A percentile compares a stretch with the other conserved stretches of the same genome.
Conservation (phyloP, 2,113 vertebrate genomes). For the Lates calcarifer region DNA sequence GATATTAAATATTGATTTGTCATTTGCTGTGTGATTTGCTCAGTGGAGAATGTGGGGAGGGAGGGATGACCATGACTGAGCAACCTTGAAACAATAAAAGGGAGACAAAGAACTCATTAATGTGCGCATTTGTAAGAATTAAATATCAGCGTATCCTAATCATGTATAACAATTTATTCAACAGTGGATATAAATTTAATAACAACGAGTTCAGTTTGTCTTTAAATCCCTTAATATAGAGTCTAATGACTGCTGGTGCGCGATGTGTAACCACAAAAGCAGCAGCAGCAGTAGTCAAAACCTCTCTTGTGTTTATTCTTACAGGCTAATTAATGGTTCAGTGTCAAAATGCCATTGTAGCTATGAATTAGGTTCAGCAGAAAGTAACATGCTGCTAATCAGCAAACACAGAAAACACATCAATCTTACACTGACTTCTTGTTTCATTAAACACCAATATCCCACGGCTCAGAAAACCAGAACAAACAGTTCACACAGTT, state of each 20-base stretch:
- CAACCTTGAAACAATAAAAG: background rate
- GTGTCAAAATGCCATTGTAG: background rate
- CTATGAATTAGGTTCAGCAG: background rate
- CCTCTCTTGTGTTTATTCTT: background rate
- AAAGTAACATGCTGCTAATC: constrained; percentile 4
- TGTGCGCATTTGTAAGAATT: background rate
- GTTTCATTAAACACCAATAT: too few relatives aligned
- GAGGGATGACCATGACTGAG: background rate
- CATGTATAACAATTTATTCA: background rate
- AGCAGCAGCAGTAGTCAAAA: background rate
- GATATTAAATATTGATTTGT: constrained; percentile 28
- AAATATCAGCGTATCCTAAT: background rate
- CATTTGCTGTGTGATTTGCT: constrained; percentile 1
- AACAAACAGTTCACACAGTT: too few relatives aligned
- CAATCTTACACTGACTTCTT: background rate
- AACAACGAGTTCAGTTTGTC: background rate
- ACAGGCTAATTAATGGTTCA: constrained; percentile 24
- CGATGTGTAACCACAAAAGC: constrained; percentile 1
- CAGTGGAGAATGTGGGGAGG: background rate
- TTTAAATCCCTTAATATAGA: background rate
- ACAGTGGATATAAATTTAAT: background rate
- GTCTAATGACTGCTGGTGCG: background rate
- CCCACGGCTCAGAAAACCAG: too few relatives aligned
- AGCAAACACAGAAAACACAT: background rate
- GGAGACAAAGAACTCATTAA: background rate